Evolutionary conservation across 2,113 vertebrate genomes (phyloP), one percentile per base, ranked within the genome.

Genomic region (Micromys minutus): DNA sequence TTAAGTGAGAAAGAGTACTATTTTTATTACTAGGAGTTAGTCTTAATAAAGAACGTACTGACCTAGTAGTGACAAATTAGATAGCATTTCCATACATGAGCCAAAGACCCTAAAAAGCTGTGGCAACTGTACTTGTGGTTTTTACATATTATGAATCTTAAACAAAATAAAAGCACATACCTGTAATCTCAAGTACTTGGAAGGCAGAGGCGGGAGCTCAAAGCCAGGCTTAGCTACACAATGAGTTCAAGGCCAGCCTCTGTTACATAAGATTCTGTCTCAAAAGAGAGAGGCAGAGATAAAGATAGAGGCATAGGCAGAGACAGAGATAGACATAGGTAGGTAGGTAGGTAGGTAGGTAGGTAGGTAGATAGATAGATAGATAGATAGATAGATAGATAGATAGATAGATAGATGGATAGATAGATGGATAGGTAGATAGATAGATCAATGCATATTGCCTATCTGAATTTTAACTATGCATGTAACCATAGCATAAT

Each of bases 21-120:
- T 89, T 77, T 93, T 91, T 74, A 87, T 57, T 63, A 75, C 5
- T 47, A 71, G 57, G 61, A 91, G 31, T 61, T 93, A 90, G 61
- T 87, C 22, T 86, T 75, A 36, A 50, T 65, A 91, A 76, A 67
- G 36, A 96, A 91, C 47, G 71, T 22, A 36, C 47, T 34, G 76
- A 95, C 65, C 8, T 76, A 4, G 4, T 50, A 45, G 15, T 83
- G 61, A 87, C 7, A 87, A 74, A 77, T 77, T 24, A 39, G 16
- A 42, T 29, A 67, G 29, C 36, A 61, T 61, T 52, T 93, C 19
- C 72, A n/a, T 7, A 31, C 22, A 36, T 15, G 76, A 89, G 52
- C 52, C 0, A 11, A 76, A 91, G 80, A 63, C 29, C 57, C 39
- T 45, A 77, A 87, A 94, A 80, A 65, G 61, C 72, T 39, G 8